Evolutionary conservation across 1,140 invertebrate species (phyloP), one percentile per base, ranked within the genome.

Genomic region (Hylaeus volcanicus): DNA sequence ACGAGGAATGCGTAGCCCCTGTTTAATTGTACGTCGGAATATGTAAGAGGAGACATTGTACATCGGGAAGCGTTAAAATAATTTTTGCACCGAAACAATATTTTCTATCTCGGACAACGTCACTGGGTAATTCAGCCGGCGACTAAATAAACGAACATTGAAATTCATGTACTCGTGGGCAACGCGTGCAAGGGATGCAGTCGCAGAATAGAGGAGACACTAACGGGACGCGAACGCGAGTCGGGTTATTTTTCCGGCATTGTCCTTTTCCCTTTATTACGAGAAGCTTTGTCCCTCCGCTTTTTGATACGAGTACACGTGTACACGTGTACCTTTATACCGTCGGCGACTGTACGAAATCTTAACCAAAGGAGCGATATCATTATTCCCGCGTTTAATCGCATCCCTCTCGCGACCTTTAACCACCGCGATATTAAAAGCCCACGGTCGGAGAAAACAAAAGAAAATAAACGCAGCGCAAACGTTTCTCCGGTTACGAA

Each of bases 201-300:
- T 8, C 15, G n/a, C 37, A 15, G 41, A 51, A 74, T 14, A 74
- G 58, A 55, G 26, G 70, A 74, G 48, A 45, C 37, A n/a, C 37
- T 43, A 74, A 65, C 39, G 61, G 71, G 63, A 73, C 41, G 15
- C 14, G 71, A 66, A 60, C 41, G 45, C 71, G 39, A 65, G 55
- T 75, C 78, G 71, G 53, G 48, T 79, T 68, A 69, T 81, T 81
- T 81, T 81, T 81, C 79, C 56, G 53, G 55, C 48, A 66, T 69
- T 69, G 79, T 81, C 66, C 72, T 43, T 58, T 11, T 56, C 51
- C 72, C 79, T 81, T 81, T 74, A 65, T 79, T 74, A 79, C 77
- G 69, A 26, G 55, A 43, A 43, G 75, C 75, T 78, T 72, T 79
- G 71, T 58, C 15, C 26, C 70, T 56, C 70, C 43, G 71, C 53